phyloP scores from a whole-genome alignment of 2,888 invertebrate species.

The Nesidiocoris tenuis region DNA sequence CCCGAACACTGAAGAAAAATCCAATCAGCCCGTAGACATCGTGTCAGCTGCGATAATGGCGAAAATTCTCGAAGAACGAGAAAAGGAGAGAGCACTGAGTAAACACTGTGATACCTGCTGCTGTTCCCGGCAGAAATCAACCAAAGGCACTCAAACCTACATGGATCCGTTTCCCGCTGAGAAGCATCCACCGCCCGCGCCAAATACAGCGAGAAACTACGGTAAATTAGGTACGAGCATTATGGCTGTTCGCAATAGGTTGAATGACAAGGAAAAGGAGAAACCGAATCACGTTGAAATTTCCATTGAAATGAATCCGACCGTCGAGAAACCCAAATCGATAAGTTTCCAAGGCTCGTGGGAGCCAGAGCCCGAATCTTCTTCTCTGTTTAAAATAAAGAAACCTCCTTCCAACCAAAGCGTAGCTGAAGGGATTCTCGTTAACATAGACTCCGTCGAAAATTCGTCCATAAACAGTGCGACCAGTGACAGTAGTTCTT shows the following conservation, averaged over 20 bases:
- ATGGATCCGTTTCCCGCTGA: slow-evolving; percentile 36
- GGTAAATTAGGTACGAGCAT: slow-evolving; percentile 25
- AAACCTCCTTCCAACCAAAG: slow-evolving; percentile 12
- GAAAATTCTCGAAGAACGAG: slow-evolving; percentile 84
- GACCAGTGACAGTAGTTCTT: slow-evolving; percentile 35
- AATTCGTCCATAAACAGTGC: slow-evolving; percentile 35
- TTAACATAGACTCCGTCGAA: slow-evolving; percentile 46
- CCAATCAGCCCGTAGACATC: slow-evolving; percentile 64
- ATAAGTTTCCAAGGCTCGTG: slow-evolving; percentile 20
- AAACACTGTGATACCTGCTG: slow-evolving; percentile 83
- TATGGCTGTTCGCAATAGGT: slow-evolving; percentile 22
- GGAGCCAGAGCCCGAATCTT: slow-evolving; percentile 22
- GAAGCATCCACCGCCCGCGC: background rate
- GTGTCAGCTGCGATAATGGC: slow-evolving; percentile 88
- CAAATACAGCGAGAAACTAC: slow-evolving; percentile 9
- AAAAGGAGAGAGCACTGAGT: slow-evolving; percentile 72
- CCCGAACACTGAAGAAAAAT: slow-evolving; percentile 59
- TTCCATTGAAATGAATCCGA: slow-evolving; percentile 30
- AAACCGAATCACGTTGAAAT: slow-evolving; percentile 34
- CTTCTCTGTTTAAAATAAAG: slow-evolving; percentile 29
- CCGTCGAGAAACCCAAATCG: slow-evolving; percentile 31
- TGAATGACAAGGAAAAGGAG: slow-evolving; percentile 27
- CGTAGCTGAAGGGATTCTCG: slow-evolving; percentile 48
- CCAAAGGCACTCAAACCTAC: slow-evolving; percentile 44
- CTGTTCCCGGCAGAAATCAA: slow-evolving; percentile 57